Conservation (phyloP, 2,888 invertebrate genomes). For the Stramonita haemastoma region DNA sequence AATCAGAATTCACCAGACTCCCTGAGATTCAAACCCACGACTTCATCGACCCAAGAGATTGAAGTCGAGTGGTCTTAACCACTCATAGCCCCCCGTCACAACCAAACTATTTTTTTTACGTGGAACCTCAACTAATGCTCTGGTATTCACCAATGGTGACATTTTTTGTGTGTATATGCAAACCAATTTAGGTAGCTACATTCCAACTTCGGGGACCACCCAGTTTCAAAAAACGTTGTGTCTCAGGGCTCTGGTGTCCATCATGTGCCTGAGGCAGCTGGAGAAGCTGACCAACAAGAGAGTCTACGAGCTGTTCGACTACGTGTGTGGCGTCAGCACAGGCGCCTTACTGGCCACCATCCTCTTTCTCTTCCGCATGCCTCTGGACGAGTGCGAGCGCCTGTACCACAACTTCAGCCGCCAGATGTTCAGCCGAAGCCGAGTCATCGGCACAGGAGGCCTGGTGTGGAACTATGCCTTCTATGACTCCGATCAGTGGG, state of each 20-base stretch:
- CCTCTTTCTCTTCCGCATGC: slow-evolving; percentile 61
- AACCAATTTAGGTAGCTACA: too few species aligned
- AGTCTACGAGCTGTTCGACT: slow-evolving; percentile 90
- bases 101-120: too few species aligned
- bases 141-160: too few species aligned
- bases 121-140: too few species aligned
- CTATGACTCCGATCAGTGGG: slow-evolving; percentile 92
- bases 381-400: slow-evolving; percentile 82
- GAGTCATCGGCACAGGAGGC: slow-evolving; percentile 83
- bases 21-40: too few species aligned
- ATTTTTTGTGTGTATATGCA: too few species aligned
- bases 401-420: slow-evolving; percentile 75
- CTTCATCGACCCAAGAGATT: too few species aligned
- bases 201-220: too few species aligned
- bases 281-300: slow-evolving; percentile 81
- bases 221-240: background rate
- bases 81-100: too few species aligned
- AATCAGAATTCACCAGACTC: too few species aligned
- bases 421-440: slow-evolving; percentile 84
- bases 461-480: slow-evolving; percentile 92
- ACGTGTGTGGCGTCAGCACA: slow-evolving; percentile 81
- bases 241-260: slow-evolving; percentile 87
- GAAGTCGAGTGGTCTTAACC: too few species aligned
- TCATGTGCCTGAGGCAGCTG: slow-evolving; percentile 88
- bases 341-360: slow-evolving; percentile 79